Evolutionary conservation across 2,113 vertebrate species (phyloP).

Genomic region (Acrocephalus kingi): DNA sequence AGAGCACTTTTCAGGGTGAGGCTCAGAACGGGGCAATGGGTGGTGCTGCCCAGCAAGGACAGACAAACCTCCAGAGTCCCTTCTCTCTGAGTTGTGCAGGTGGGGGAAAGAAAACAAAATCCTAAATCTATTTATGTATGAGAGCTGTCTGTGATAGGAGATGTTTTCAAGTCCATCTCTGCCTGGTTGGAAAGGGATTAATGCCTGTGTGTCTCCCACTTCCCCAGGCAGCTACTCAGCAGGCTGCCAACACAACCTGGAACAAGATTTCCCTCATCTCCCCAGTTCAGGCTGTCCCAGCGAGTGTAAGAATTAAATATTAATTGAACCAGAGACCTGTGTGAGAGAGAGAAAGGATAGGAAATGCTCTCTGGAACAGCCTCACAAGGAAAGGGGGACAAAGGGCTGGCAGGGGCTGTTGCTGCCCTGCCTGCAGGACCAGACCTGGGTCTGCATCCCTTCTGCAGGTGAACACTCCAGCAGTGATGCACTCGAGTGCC

Average conservation of each 20-base stretch:
- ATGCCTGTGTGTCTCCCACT: not conserved
- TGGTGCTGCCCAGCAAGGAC: not conserved
- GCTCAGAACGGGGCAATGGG: fast-evolving
- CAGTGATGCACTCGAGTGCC: fast-evolving
- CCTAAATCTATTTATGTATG: not conserved
- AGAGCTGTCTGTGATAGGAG: not conserved
- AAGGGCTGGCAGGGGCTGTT: fast-evolving
- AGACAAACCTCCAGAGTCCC: not conserved
- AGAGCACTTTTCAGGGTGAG: not conserved
- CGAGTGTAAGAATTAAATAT: not conserved
- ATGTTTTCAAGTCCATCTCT: not conserved
- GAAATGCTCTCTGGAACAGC: not conserved
- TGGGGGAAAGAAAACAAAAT: not conserved
- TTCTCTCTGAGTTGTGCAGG: not conserved
- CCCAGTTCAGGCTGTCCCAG: not conserved
- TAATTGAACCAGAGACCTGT: not conserved
- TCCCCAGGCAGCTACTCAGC: slow-evolving; percentile 3
- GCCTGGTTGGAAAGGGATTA: not conserved
- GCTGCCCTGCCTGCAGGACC: not conserved
- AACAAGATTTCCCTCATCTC: not conserved
- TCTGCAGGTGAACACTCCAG: not conserved
- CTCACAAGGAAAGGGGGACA: not conserved
- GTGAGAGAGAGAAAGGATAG: not conserved
- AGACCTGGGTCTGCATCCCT: not conserved
- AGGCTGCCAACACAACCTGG: not conserved